Evolutionary conservation across 2,797 vertebrate genomes (phyloP), one percentile per base, ranked within the genome.

Genomic region (Pangasius larnaudii): DNA sequence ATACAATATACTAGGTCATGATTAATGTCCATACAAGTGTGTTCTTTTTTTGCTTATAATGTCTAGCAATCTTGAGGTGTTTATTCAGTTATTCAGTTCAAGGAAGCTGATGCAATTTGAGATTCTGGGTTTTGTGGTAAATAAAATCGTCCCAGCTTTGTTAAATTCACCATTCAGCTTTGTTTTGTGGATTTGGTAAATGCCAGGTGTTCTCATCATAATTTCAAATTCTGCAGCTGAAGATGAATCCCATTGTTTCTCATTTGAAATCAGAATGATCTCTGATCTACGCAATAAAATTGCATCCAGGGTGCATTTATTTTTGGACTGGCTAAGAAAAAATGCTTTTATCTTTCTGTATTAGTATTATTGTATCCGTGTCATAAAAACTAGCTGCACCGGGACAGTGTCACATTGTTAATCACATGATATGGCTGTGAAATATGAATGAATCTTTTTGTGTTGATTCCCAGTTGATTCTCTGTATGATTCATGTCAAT

Each of bases 1-100:
- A 91, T 91, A 87, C 90, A 86, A 85, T 91, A 71, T 83, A 85
- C 49, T 53, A 89, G 87, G 75, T 85, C 83, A 91, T 91, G 90
- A 91, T 86, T 89, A 89, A 95, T 91, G 88, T 81, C 71, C 67
- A 58, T 78, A 81, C 0, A 1, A 46, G 24, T 86, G 88, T 27
- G 65, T 88, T 89, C 89, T 42, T 42, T 42, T 42, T 30, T 89
- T 77, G 88, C 36, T 86, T 27, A 80, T 83, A 59, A 88, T 79
- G 69, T 71, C 85, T 71, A 78, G 79, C 11, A 36, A 75, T 86
- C 86, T 89, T 63, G 72, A 77, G 24, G 61, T 80, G 30, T 86
- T 27, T 58, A 36, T 86, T 16, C 42, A 36, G 11, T 61, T 42
- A 42, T 42, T 42, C 42, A 42, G 42, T 42, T 42, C 13, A 0